Conservation (phyloP, 2,113 vertebrate genomes). For the Phalacrocorax brasilianus region DNA sequence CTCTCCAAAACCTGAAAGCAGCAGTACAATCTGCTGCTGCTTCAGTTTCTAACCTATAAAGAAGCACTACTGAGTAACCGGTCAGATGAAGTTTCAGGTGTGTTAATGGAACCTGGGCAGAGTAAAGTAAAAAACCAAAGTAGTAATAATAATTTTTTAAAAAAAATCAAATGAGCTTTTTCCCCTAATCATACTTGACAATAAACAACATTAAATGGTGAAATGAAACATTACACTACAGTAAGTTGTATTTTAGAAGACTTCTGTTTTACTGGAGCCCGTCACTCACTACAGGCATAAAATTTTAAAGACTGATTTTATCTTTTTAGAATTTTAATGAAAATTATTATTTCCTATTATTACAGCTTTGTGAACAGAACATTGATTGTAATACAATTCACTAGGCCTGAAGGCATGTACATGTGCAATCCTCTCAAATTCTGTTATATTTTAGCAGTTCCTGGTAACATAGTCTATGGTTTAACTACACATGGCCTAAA, state of each 20-base stretch:
- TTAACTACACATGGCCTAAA: not conserved
- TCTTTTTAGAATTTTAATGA: not conserved
- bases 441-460: not conserved
- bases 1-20: not conserved
- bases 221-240: not conserved
- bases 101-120: not conserved
- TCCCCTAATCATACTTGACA: not conserved
- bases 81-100: not conserved
- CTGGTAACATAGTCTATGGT: not conserved
- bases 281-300: not conserved
- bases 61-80: not conserved
- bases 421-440: not conserved
- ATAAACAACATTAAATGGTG: not conserved
- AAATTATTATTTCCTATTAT: not conserved
- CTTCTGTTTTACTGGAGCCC: not conserved
- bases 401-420: not conserved
- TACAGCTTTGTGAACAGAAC: not conserved
- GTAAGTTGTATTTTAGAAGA: not conserved
- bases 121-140: not conserved
- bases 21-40: not conserved
- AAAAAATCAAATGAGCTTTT: not conserved
- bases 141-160: no score
- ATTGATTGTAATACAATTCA: not conserved
- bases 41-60: not conserved
- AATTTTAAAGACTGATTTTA: not conserved